A percentile compares a stretch with the other conserved stretches of the same genome.
phyloP scores from a whole-genome alignment of 2,113 vertebrate species.

The Aplodontia rufa region DNA sequence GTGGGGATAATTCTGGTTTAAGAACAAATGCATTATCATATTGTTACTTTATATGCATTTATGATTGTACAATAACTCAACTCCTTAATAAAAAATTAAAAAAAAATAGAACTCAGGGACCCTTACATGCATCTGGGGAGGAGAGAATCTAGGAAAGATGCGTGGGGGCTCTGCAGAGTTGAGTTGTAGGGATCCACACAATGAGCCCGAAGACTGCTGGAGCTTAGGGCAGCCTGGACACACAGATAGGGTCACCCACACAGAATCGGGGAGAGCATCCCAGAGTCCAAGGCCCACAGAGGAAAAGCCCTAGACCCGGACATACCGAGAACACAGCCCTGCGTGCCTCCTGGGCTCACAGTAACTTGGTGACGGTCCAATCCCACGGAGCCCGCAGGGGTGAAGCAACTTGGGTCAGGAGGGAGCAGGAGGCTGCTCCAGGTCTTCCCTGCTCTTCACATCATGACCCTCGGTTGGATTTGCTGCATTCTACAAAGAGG shows the following conservation, averaged over 20 bases:
- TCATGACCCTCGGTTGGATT: neutral
- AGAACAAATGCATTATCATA: no score
- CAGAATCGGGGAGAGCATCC: neutral
- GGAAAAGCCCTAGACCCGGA: neutral
- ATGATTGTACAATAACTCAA: no score
- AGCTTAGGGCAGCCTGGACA: neutral
- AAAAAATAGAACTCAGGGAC: no score
- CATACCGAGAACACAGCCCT: neutral
- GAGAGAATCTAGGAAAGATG: neutral
- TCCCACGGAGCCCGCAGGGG: neutral
- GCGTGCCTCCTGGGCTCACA: neutral
- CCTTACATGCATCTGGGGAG: neutral
- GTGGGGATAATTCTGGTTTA: no score
- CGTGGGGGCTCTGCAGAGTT: accelerated
- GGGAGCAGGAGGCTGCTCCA: neutral
- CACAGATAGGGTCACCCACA: neutral
- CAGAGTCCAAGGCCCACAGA: neutral
- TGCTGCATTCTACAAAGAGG: neutral
- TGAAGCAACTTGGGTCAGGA: neutral
- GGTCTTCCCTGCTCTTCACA: neutral
- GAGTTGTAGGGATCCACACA: neutral
- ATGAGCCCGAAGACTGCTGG: neutral
- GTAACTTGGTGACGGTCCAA: neutral
- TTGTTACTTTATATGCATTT: no score
- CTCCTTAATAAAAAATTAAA: no score